phyloP scores from a whole-genome alignment of 2,113 vertebrate genomes.

The Cephalopterus ornatus region DNA sequence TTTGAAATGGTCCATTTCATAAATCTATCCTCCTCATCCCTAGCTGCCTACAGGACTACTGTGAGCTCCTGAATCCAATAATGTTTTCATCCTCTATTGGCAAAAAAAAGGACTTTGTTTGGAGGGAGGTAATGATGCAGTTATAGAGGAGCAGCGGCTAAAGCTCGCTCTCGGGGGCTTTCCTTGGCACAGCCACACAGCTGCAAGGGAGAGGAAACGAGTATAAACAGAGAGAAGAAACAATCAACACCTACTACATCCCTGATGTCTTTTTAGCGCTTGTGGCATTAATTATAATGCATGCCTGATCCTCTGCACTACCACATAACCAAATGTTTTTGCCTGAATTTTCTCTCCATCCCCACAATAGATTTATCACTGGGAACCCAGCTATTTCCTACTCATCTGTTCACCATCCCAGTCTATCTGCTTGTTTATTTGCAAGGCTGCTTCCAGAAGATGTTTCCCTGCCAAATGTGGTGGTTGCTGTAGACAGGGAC shows the following conservation, averaged over 20 bases:
- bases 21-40: constrained; percentile 82
- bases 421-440: constrained; percentile 30
- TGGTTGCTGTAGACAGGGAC: not conserved
- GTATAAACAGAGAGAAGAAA: constrained; percentile 77
- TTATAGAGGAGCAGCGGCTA: constrained; percentile 69
- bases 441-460: constrained; percentile 44
- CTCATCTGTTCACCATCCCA: constrained; percentile 20
- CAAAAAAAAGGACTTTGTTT: constrained; percentile 75
- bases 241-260: constrained; percentile 74
- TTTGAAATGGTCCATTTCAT: constrained; percentile 92
- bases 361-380: constrained; percentile 4
- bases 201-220: constrained; percentile 69
- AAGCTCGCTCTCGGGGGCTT: constrained; percentile 73
- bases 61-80: constrained; percentile 82
- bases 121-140: constrained; percentile 80
- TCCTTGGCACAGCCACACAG: constrained; percentile 70
- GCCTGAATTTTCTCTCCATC: constrained; percentile 18
- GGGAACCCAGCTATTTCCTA: constrained; percentile 30
- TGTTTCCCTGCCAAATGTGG: constrained; percentile 11
- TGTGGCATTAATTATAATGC: constrained; percentile 71
- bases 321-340: constrained; percentile 38
- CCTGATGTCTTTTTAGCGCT: constrained; percentile 70
- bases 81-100: constrained; percentile 85
- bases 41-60: constrained; percentile 68
- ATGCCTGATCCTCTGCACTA: constrained; percentile 32